Conservation (phyloP, 1,140 invertebrate species). For the Condylostylus longicornis region DNA sequence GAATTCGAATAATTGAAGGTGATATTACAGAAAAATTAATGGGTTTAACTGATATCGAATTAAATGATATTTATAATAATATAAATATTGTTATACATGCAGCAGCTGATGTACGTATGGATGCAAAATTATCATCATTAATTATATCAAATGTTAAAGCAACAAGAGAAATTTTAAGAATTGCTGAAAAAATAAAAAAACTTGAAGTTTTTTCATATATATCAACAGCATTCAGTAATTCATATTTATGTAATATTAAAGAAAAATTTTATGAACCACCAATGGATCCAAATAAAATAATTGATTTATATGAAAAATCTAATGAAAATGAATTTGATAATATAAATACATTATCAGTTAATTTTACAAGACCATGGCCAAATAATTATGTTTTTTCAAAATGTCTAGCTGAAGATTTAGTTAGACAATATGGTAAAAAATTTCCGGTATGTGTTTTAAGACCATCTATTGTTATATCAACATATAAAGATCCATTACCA, state of each 20-base stretch:
- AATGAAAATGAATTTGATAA: constrained; percentile 43
- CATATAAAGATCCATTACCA: constrained; percentile 36
- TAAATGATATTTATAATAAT: constrained; percentile 35
- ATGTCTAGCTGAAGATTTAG: constrained; percentile 41
- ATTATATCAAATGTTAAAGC: constrained; percentile 39
- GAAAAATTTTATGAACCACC: constrained; percentile 41
- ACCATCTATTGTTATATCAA: constrained; percentile 47
- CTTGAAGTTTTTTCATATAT: constrained; percentile 40
- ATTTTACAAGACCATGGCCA: constrained; percentile 34
- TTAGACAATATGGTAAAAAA: constrained; percentile 32
- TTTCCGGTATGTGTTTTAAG: constrained; percentile 54
- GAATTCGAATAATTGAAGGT: constrained; percentile 14
- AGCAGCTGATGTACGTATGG: constrained; percentile 71
- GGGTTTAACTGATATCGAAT: constrained; percentile 41
- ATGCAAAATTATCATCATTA: constrained; percentile 48
- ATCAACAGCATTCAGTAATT: constrained; percentile 49
- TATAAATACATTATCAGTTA: constrained; percentile 43
- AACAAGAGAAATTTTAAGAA: constrained; percentile 35
- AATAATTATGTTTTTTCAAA: constrained; percentile 52
- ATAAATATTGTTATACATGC: constrained; percentile 59
- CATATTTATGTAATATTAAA: constrained; percentile 36
- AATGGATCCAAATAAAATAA: constrained; percentile 38
- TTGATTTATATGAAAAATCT: constrained; percentile 50
- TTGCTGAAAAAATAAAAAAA: constrained; percentile 41
- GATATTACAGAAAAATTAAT: constrained; percentile 31